These are phyloP conservation scores for Dromiciops gliroides DNA, from an alignment of 2,113 vertebrate genomes.

Conservation along the genomic window DNA sequence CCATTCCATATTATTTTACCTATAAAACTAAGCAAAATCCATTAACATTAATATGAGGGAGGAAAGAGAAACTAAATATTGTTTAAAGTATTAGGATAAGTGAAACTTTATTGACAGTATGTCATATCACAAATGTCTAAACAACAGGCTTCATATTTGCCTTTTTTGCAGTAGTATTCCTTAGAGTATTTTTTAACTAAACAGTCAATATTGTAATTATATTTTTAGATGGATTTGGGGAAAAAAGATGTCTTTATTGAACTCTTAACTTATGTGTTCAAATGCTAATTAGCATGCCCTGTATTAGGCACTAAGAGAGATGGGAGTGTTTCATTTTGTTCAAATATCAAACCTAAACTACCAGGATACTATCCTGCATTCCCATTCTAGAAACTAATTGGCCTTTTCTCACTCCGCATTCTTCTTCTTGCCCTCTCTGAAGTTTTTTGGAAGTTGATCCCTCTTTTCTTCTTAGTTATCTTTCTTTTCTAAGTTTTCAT, in stretches of 20 bases:
- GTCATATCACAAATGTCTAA: conserved; percentile 1
- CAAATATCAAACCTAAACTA: too few relatives aligned
- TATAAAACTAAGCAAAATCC: conserved; percentile 59
- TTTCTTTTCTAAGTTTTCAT: too few relatives aligned
- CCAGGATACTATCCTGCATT: too few relatives aligned
- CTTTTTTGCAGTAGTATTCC: not conserved
- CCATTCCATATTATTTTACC: conserved; percentile 49
- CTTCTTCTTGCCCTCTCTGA: too few relatives aligned
- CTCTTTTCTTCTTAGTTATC: too few relatives aligned
- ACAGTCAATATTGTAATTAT: not conserved
- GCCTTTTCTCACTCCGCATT: too few relatives aligned
- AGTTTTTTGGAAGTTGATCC: too few relatives aligned
- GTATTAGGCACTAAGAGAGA: too few relatives aligned
- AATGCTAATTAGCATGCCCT: too few relatives aligned
- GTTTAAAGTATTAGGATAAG: not conserved
- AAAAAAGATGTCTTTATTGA: not conserved
- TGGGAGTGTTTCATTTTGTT: too few relatives aligned
- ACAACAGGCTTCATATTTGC: not conserved
- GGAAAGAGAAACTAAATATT: not conserved
- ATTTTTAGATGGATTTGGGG: not conserved
- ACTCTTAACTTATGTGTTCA: not conserved
- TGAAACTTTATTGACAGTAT: conserved; percentile 12
- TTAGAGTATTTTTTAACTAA: not conserved
- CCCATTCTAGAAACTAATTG: too few relatives aligned
- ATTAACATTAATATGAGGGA: conserved; percentile 16